Evolutionary conservation across 2,888 invertebrate species (phyloP).

Genomic region (Amiota mariae): DNA sequence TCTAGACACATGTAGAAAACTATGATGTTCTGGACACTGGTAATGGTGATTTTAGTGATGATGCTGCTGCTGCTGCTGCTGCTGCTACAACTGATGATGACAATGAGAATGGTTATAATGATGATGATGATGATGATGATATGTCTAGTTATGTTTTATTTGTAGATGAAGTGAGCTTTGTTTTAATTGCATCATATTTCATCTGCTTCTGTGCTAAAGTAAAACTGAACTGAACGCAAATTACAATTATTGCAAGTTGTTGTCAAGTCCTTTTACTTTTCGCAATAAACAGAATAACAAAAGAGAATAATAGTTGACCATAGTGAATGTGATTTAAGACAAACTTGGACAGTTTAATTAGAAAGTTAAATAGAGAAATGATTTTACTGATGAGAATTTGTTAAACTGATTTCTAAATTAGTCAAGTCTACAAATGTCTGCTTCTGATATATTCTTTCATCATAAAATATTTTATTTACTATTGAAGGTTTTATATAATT

Average conservation of each 20-base stretch:
- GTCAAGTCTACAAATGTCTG: no score
- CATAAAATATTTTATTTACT: no score
- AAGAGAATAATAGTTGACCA: no score
- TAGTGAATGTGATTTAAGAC: no score
- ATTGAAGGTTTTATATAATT: no score
- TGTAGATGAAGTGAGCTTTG: background rate
- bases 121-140: background rate
- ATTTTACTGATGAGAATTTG: no score
- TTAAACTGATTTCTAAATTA: no score
- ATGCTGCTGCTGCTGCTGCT: background rate
- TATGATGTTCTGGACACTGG: background rate
- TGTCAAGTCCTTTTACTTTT: no score
- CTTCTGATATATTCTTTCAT: no score
- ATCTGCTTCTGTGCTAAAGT: background rate
- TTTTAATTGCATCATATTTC: conserved; percentile 25
- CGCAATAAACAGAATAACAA: no score
- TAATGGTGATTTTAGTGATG: background rate
- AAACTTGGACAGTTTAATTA: no score
- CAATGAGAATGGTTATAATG: background rate
- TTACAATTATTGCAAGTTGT: conserved; percentile 5
- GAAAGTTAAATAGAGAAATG: no score
- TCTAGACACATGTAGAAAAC: background rate
- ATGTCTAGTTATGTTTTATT: background rate
- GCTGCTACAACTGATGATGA: background rate
- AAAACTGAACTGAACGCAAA: background rate